Evolutionary conservation across 1,140 invertebrate species (phyloP), one percentile per base, ranked within the genome.

Genomic region (Aethina tumida): DNA sequence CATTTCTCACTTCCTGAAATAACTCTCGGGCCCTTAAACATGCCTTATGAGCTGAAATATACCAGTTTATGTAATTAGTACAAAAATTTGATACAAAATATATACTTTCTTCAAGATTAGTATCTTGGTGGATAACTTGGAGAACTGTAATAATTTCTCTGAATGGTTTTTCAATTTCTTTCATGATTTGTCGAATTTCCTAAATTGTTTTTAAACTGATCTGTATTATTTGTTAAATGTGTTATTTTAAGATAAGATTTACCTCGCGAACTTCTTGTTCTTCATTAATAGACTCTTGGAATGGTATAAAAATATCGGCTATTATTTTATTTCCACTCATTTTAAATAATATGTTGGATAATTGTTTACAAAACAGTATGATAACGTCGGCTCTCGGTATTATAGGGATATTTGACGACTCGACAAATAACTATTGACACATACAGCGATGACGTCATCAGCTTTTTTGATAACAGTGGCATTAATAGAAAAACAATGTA

Each of bases 91-190:
- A 29, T 30, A 9, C 5, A 13, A 16, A 30, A 6, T 39, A 14
- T 35, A 31, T 56, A 69, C 76, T 69, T 58, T 78, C 68, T 60
- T 71, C 63, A 54, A 22, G 64, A 38, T 66, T 58, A 45, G 60
- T 58, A 35, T 73, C 67, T 41, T 75, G 74, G 52, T 87, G 83
- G 43, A 87, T 81, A 22, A 71, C 66, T 60, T 85, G 81, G n/a
- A 87, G 54, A 35, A 69, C 62, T 38, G 77, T 79, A 17, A 72
- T 56, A 24, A 84, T 76, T 52, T 84, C 77, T 50, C 81, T 67
- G 1, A 73, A 63, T 37, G 64, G 63, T 47, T 78, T 77, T 50
- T 87, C 82, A 42, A 85, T 69, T 45, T 81, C 74, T 41, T 71
- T 72, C 1, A 81, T 74, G 35, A 72, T 69, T 17, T 60, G 53